A percentile compares a stretch with the other conserved stretches of the same genome.
These are phyloP conservation scores for Myocastor coypus DNA, from an alignment of 2,113 vertebrate genomes.

Conservation along the genomic window DNA sequence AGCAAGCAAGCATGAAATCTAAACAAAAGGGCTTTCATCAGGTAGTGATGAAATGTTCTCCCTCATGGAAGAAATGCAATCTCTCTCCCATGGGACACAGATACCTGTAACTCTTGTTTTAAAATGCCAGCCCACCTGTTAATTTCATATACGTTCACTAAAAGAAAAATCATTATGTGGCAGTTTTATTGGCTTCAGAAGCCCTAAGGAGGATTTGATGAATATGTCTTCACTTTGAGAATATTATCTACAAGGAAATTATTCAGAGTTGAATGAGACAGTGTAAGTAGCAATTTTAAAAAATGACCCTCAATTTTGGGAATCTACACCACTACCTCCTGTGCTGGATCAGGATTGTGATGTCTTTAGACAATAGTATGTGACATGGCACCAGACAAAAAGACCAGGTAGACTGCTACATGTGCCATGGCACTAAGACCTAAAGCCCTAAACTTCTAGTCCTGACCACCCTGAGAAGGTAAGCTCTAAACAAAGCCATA, in stretches of 20 bases:
- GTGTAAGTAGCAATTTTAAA: not conserved
- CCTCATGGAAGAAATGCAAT: not conserved
- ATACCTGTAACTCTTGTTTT: not conserved
- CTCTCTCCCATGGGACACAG: not conserved
- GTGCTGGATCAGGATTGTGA: not conserved
- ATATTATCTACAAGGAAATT: slow-evolving; percentile 13
- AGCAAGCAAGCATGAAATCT: slow-evolving; percentile 11
- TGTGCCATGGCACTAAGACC: not conserved
- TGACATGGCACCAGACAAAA: not conserved
- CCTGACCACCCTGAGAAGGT: not conserved
- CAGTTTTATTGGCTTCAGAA: not conserved
- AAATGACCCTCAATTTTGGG: not conserved
- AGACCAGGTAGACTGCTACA: not conserved
- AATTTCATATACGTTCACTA: not conserved
- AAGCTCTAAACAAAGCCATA: not conserved
- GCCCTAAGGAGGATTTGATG: not conserved
- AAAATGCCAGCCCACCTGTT: not conserved
- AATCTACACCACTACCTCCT: not conserved
- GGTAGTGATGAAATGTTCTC: not conserved
- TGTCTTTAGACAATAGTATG: not conserved
- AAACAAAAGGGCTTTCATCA: slow-evolving; percentile 9
- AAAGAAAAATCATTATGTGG: not conserved
- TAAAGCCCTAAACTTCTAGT: not conserved
- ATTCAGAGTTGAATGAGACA: not conserved
- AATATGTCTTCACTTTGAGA: not conserved